Percentiles rank a stretch among this genome's conserved stretches.
These are phyloP conservation scores for Herminia tarsipennalis DNA, from an alignment of 2,888 invertebrate species.

Conservation along the genomic window DNA sequence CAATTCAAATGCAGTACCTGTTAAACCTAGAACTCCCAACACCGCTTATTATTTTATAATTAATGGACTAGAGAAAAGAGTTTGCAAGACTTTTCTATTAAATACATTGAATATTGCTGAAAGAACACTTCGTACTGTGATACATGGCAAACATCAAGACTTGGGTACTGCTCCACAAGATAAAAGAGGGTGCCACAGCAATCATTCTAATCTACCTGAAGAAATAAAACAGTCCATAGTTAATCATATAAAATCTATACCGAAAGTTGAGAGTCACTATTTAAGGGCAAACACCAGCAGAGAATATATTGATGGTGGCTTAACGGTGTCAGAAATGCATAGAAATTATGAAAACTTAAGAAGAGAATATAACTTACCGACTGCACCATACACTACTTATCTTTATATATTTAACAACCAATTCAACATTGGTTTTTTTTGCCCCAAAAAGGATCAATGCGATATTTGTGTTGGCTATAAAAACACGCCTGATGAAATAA, in stretches of 20 bases:
- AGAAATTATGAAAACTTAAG: not conserved
- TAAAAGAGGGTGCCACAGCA: not conserved
- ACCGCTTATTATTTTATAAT: not conserved
- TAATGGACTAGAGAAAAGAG: not conserved
- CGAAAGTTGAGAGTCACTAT: not conserved
- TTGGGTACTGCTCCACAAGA: not conserved
- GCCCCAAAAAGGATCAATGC: not conserved
- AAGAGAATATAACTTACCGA: not conserved
- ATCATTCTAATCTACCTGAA: not conserved
- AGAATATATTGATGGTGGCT: not conserved
- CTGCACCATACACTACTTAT: not conserved
- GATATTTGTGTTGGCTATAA: conserved; percentile 2
- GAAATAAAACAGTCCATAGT: not conserved
- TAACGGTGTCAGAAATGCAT: not conserved
- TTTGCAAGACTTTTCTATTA: too few species aligned
- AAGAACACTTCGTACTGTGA: not conserved
- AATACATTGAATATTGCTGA: not conserved
- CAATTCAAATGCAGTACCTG: not conserved
- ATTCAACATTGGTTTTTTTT: conserved; percentile 2
- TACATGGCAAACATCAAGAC: not conserved
- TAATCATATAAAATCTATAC: not conserved
- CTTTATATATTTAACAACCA: not conserved
- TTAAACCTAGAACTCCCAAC: not conserved
- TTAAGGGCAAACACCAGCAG: too few species aligned
- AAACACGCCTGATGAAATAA: not conserved